Evolutionary conservation across 92 coral and sea anemone genomes (phyloP).

Genomic region (Epizoanthus ramosus): DNA sequence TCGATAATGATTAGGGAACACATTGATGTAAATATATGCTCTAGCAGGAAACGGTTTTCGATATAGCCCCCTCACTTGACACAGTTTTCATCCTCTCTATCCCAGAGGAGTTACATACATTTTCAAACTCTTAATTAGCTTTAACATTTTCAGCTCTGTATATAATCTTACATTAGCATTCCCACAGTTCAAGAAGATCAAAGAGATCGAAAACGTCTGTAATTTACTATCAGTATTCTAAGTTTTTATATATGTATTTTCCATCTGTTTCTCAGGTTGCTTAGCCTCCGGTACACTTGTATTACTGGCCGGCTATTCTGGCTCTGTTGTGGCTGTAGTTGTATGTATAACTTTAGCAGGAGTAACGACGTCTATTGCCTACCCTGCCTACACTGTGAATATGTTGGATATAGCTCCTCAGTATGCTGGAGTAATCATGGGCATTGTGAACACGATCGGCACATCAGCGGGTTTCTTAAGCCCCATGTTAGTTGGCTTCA

Average conservation of each 20-base stretch:
- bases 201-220: no score
- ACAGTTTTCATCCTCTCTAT: neutral
- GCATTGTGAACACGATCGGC: slow-evolving; percentile 87
- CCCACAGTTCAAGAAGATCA: no score
- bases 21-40: no score
- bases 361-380: slow-evolving; percentile 84
- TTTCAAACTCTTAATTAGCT: neutral
- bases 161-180: no score
- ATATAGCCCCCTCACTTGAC: neutral
- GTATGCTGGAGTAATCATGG: slow-evolving; percentile 92
- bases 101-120: no score
- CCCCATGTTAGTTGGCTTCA: slow-evolving; percentile 90
- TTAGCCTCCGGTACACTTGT: slow-evolving; percentile 71
- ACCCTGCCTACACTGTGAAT: slow-evolving; percentile 95
- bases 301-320: slow-evolving; percentile 81
- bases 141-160: no score
- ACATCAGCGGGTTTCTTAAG: slow-evolving; percentile 94
- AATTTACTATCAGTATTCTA: no score
- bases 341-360: slow-evolving; percentile 91
- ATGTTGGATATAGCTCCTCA: slow-evolving; percentile 97
- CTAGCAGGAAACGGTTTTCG: no score
- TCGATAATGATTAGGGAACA: no score
- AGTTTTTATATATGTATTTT: no score
- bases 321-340: slow-evolving; percentile 67
- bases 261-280: slow-evolving; percentile 54